A percentile compares a stretch with the other conserved stretches of the same genome.
Evolutionary conservation across 2,113 vertebrate genomes (phyloP).

Genomic region (Phocoena phocoena): DNA sequence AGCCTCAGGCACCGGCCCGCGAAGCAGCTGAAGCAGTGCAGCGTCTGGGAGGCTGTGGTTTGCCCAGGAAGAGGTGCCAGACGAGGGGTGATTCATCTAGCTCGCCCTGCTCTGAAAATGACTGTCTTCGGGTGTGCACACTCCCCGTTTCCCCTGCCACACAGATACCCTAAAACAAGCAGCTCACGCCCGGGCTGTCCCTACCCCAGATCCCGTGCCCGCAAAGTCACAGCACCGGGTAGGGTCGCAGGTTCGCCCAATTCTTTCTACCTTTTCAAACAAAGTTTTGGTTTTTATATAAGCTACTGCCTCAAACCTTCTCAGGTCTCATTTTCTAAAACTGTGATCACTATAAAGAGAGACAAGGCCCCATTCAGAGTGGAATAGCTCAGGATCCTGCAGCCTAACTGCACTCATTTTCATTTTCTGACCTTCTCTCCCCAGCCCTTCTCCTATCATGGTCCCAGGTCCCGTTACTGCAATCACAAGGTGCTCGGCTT

Average conservation of each 20-base stretch:
- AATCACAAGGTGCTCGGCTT: accelerated
- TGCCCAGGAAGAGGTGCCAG: constrained; percentile 32
- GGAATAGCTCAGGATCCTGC: background rate
- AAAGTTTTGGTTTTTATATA: background rate
- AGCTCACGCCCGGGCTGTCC: accelerated
- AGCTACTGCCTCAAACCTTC: background rate
- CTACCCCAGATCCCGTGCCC: background rate
- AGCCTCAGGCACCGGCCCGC: too few species aligned
- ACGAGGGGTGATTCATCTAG: constrained; percentile 35
- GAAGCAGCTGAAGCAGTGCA: background rate
- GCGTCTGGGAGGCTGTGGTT: constrained; percentile 30
- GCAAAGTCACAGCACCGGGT: accelerated
- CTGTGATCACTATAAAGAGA: background rate
- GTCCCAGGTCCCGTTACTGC: background rate
- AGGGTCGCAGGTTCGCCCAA: background rate
- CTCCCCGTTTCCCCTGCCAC: background rate
- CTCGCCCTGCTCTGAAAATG: constrained; percentile 4
- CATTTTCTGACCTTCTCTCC: background rate
- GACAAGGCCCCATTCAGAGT: background rate
- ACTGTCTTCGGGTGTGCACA: background rate
- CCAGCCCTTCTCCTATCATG: accelerated
- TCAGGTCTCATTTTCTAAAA: background rate
- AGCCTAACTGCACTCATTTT: background rate
- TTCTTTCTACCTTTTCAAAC: background rate
- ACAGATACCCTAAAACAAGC: too few species aligned